A percentile compares a stretch with the other conserved stretches of the same genome.
These are phyloP conservation scores for Clarias batrachus DNA, from an alignment of 2,113 vertebrate genomes.

Conservation along the genomic window DNA sequence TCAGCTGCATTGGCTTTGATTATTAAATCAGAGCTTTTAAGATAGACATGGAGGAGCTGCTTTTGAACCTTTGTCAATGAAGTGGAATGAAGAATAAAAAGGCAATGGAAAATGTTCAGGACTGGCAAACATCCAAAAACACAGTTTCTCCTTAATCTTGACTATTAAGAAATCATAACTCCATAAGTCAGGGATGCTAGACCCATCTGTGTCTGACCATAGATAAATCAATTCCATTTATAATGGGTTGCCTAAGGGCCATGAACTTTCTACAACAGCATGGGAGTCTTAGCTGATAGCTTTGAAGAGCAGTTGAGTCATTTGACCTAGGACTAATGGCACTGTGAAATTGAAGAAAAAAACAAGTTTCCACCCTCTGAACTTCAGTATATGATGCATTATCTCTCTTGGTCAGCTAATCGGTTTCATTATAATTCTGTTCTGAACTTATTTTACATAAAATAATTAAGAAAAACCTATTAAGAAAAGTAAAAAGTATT, in stretches of 20 bases:
- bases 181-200: constrained; percentile 51
- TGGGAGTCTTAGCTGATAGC: constrained; percentile 49
- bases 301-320: constrained; percentile 49
- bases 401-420: constrained; percentile 10
- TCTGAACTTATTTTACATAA: background rate
- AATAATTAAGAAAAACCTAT: background rate
- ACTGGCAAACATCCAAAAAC: constrained; percentile 15
- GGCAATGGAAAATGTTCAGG: constrained; percentile 16
- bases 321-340: constrained; percentile 30
- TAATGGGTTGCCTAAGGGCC: constrained; percentile 57
- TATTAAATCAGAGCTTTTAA: constrained; percentile 64
- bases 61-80: constrained; percentile 63
- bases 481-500: background rate
- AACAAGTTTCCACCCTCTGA: constrained; percentile 9
- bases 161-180: constrained; percentile 69
- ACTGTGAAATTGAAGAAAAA: constrained; percentile 32
- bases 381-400: background rate
- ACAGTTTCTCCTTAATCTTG: constrained; percentile 67
- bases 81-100: constrained; percentile 20
- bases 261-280: constrained; percentile 49
- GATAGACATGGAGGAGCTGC: constrained; percentile 61
- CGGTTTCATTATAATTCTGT: background rate
- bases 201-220: constrained; percentile 50
- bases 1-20: constrained; percentile 66
- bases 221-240: constrained; percentile 56